Conservation (phyloP, 1,140 invertebrate species). For the Drosophila takahashii region DNA sequence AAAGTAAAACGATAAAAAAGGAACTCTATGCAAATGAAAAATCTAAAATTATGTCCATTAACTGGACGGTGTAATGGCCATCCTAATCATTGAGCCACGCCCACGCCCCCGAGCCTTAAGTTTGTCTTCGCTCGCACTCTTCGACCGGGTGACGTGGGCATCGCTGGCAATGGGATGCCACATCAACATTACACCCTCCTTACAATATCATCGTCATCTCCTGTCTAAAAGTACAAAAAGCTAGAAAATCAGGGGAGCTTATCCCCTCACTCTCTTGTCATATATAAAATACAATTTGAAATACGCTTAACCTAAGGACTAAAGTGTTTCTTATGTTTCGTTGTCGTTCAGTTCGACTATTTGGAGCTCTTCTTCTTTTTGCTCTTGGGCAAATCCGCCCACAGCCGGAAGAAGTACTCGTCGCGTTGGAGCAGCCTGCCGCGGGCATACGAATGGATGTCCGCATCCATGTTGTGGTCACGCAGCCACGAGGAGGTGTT, state of each 20-base stretch:
- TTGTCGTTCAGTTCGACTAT: slow-evolving; percentile 55
- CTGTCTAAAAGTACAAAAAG: slow-evolving; percentile 62
- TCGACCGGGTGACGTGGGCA: slow-evolving; percentile 44
- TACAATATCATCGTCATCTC: slow-evolving; percentile 48
- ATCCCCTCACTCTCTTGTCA: slow-evolving; percentile 9
- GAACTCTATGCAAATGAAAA: slow-evolving; percentile 69
- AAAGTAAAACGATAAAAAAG: slow-evolving; percentile 53
- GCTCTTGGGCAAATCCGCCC: slow-evolving; percentile 69
- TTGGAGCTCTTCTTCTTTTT: slow-evolving; percentile 79
- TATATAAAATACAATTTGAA: slow-evolving; percentile 69
- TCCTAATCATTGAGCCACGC: slow-evolving; percentile 43
- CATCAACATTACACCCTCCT: slow-evolving; percentile 58
- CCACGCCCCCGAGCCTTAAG: slow-evolving; percentile 58
- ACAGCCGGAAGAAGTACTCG: slow-evolving; percentile 97
- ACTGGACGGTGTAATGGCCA: slow-evolving; percentile 55
- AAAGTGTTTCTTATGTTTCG: slow-evolving; percentile 55
- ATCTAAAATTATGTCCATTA: slow-evolving; percentile 36
- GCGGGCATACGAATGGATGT: slow-evolving; percentile 94
- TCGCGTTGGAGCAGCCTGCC: slow-evolving; percentile 92
- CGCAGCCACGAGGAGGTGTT: slow-evolving; percentile 97
- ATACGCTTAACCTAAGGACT: slow-evolving; percentile 68
- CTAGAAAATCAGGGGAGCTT: slow-evolving; percentile 41
- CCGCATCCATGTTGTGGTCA: slow-evolving; percentile 96
- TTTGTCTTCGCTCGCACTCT: slow-evolving; percentile 77
- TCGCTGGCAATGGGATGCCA: slow-evolving; percentile 40